Evolutionary conservation across 2,113 vertebrate genomes (phyloP).

Genomic region (Rhineura floridana): DNA sequence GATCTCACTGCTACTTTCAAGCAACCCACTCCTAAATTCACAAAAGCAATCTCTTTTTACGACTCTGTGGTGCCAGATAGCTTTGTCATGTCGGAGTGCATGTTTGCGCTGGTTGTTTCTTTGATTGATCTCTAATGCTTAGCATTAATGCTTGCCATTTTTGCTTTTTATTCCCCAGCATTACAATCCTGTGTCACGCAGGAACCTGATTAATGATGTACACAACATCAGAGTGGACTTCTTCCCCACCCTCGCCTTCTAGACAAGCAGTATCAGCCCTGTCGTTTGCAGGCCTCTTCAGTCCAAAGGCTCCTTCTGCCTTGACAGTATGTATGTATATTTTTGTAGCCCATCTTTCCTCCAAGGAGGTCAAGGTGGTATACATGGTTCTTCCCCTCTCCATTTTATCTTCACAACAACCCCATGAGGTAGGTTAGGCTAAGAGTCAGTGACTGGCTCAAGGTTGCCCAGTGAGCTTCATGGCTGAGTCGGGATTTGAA

Average conservation of each 20-base stretch:
- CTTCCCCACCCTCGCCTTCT: background rate
- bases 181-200: constrained; percentile 1
- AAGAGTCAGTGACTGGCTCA: too few relatives aligned
- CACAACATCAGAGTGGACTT: constrained; percentile 11
- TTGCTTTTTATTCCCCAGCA: constrained; percentile 26
- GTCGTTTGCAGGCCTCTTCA: background rate
- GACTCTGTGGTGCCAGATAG: background rate
- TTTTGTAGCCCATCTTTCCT: too few relatives aligned
- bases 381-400: too few relatives aligned
- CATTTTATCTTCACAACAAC: too few relatives aligned
- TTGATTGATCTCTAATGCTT: constrained; percentile 32
- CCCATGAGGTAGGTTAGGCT: too few relatives aligned
- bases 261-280: background rate
- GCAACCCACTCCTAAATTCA: constrained; percentile 46
- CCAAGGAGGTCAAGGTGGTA: too few relatives aligned
- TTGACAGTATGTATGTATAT: background rate
- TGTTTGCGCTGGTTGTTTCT: constrained; percentile 8
- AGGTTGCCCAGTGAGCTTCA: too few relatives aligned
- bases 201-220: background rate
- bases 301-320: background rate
- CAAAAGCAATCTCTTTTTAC: constrained; percentile 32
- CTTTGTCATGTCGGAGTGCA: constrained; percentile 1
- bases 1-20: constrained; percentile 45
- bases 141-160: background rate
- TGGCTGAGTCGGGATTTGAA: too few relatives aligned